Conservation (phyloP, 1,140 invertebrate species). For the Chrysopa pallens region DNA sequence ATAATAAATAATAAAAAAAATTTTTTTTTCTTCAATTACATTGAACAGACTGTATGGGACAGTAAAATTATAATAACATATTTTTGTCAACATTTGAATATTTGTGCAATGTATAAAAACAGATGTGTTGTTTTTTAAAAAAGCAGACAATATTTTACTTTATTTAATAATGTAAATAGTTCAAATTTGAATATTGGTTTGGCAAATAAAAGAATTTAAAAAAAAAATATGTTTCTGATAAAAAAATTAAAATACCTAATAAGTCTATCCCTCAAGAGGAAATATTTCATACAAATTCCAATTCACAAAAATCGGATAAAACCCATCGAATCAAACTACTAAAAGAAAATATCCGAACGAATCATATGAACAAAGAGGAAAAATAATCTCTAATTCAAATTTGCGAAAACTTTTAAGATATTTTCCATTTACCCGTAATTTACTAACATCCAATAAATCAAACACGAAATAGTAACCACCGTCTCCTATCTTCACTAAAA, state of each 20-base stretch:
- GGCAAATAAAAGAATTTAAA: too few relatives aligned
- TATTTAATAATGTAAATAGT: too few relatives aligned
- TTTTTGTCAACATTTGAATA: too few relatives aligned
- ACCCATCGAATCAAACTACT: not conserved
- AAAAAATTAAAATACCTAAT: not conserved
- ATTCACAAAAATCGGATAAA: not conserved
- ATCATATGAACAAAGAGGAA: slow-evolving; percentile 2
- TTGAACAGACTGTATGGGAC: too few relatives aligned
- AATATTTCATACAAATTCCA: not conserved
- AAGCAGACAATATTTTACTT: too few relatives aligned
- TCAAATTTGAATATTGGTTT: too few relatives aligned
- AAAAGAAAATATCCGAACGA: not conserved
- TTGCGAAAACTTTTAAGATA: slow-evolving; percentile 5
- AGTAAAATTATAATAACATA: too few relatives aligned
- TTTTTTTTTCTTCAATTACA: too few relatives aligned
- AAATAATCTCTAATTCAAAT: slow-evolving; percentile 3
- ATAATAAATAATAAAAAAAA: too few relatives aligned
- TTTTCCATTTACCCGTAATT: slow-evolving; percentile 10
- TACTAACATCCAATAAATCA: slow-evolving; percentile 4
- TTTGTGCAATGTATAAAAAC: too few relatives aligned
- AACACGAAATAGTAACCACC: slow-evolving; percentile 10
- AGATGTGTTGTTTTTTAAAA: too few relatives aligned
- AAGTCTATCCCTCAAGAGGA: not conserved
- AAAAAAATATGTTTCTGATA: too few relatives aligned
- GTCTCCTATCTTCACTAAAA: slow-evolving; percentile 11